phyloP scores from a whole-genome alignment of 2,888 invertebrate genomes.

The Nemotelus nigrinus region DNA sequence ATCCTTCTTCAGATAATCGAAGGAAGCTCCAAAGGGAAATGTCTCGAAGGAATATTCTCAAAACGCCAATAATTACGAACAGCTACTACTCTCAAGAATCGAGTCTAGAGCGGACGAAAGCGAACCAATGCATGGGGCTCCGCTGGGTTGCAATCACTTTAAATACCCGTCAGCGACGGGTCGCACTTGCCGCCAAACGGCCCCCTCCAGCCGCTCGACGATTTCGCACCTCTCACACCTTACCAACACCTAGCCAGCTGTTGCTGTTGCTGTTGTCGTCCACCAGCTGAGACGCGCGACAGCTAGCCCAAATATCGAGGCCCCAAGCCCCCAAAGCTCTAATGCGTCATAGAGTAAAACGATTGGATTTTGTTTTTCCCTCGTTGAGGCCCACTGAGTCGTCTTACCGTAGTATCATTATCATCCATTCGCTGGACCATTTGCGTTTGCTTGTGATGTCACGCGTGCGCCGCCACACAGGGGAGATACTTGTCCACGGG shows the following conservation, averaged over 20 bases:
- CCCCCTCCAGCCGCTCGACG: conserved; percentile 32
- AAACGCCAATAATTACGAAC: conserved; percentile 66
- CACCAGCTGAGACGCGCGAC: background rate
- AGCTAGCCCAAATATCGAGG: conserved; percentile 20
- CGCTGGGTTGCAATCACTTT: conserved; percentile 73
- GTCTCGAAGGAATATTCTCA: conserved; percentile 17
- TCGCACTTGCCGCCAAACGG: conserved; percentile 40
- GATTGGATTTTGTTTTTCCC: too few relatives aligned
- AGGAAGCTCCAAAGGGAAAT: conserved; percentile 36
- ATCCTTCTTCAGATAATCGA: conserved; percentile 44
- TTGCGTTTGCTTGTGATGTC: conserved; percentile 25
- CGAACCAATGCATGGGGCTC: conserved; percentile 74
- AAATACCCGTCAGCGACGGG: conserved; percentile 66
- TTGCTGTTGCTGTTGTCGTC: conserved; percentile 3
- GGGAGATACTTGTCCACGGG: background rate
- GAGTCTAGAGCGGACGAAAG: conserved; percentile 74
- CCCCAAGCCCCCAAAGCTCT: conserved; percentile 24
- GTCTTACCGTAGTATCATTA: too few relatives aligned
- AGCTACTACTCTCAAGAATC: conserved; percentile 66
- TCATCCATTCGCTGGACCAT: background rate
- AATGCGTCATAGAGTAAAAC: background rate
- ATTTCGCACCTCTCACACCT: conserved; percentile 27
- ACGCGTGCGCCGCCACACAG: conserved; percentile 40
- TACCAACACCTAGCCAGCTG: conserved; percentile 7
- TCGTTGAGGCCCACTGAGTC: too few relatives aligned